Conservation (phyloP, 2,888 invertebrate genomes). For the Orthosia incerta region DNA sequence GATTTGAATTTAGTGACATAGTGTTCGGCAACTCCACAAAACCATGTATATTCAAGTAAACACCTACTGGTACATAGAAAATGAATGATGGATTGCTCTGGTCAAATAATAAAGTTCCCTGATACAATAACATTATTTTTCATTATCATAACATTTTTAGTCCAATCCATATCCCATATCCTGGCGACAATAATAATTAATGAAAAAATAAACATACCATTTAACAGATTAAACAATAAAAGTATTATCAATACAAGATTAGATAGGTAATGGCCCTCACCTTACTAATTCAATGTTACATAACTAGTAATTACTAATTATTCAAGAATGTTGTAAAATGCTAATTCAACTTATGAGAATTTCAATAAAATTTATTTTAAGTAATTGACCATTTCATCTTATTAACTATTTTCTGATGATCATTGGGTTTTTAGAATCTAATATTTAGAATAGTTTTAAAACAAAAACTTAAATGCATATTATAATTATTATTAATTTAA, state of each 20-base stretch:
- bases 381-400: conserved; percentile 18
- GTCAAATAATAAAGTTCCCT: conserved; percentile 79
- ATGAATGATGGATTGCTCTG: conserved; percentile 74
- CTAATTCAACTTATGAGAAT: conserved; percentile 27
- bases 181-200: conserved; percentile 11
- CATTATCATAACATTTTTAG: conserved; percentile 26
- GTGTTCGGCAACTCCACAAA: conserved; percentile 59
- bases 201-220: conserved; percentile 19
- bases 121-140: conserved; percentile 58
- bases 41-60: conserved; percentile 61
- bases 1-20: conserved; percentile 64
- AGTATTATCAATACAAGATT: conserved; percentile 36
- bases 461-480: background rate
- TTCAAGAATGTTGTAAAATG: conserved; percentile 22
- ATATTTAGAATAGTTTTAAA: background rate
- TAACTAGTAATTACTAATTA: conserved; percentile 21
- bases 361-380: background rate
- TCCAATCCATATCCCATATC: conserved; percentile 25
- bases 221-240: conserved; percentile 19
- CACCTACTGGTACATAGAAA: conserved; percentile 66
- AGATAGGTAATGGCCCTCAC: conserved; percentile 47
- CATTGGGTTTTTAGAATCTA: background rate
- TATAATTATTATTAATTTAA: background rate
- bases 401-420: conserved; percentile 12
- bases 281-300: conserved; percentile 14